phyloP scores from a whole-genome alignment of 2,888 invertebrate genomes.

The Mythimna loreyi region DNA sequence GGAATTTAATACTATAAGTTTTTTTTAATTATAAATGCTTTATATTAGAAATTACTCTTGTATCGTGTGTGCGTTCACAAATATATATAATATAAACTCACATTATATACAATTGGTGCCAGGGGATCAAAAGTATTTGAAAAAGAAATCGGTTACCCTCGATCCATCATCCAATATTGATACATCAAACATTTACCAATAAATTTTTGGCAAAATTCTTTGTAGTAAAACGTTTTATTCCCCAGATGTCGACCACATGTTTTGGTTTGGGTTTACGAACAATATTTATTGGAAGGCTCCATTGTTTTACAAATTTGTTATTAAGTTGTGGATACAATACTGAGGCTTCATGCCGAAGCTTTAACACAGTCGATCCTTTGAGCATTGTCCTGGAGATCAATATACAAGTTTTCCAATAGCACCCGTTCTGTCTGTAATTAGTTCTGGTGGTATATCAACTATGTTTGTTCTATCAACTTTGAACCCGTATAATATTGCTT shows the following conservation, averaged over 20 bases:
- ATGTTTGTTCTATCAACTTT: slow-evolving; percentile 7
- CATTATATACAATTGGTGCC: slow-evolving; percentile 12
- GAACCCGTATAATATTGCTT: slow-evolving; percentile 18
- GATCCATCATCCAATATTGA: slow-evolving; percentile 51
- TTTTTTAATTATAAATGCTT: background rate
- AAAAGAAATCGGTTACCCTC: slow-evolving; percentile 30
- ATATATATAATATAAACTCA: no score
- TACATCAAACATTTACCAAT: slow-evolving; percentile 50
- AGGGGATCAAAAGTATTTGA: slow-evolving; percentile 24
- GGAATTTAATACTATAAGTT: no score
- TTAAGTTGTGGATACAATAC: slow-evolving; percentile 37
- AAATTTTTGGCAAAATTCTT: slow-evolving; percentile 43
- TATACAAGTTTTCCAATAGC: slow-evolving; percentile 36
- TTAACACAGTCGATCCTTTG: slow-evolving; percentile 26
- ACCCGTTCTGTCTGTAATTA: slow-evolving; percentile 30
- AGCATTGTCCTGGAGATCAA: slow-evolving; percentile 27
- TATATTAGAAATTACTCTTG: no score
- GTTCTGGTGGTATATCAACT: slow-evolving; percentile 26
- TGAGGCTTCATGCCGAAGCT: slow-evolving; percentile 14
- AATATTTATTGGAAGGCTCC: slow-evolving; percentile 45
- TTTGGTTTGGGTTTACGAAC: slow-evolving; percentile 39
- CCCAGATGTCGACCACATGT: slow-evolving; percentile 61
- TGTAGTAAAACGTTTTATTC: slow-evolving; percentile 36
- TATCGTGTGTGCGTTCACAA: no score
- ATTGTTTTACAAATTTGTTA: slow-evolving; percentile 50